Base-by-base conservation (phyloP, 1,140 invertebrate species). In the Conopomorpha cramerella region DNA sequence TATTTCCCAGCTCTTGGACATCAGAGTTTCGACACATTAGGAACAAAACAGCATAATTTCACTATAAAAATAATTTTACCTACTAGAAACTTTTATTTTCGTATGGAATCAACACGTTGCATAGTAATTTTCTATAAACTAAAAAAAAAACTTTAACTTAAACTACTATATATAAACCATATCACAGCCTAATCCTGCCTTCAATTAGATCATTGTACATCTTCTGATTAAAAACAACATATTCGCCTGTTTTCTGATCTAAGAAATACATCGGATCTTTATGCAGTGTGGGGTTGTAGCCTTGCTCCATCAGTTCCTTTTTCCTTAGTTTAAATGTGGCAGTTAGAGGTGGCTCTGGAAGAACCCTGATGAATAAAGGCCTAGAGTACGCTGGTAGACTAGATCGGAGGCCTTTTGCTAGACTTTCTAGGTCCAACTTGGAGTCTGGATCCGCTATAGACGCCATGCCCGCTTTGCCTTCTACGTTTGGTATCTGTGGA, bases 401-500 rank as follows among this genome's bases (percentile, higher is more conserved):
- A 29, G 85, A 81, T 36, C 84, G 82, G 10, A 95, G 65, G 12
- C 82, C 83, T 39, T 79, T 66, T 1, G 79, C 78, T n/a, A 93
- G 77, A 11, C 78, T 53, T 8, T 79, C 55, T 15, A 92, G 53
- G 61, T 95, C 85, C 2, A 94, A 43, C 36, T 80, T 82, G 12
- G 80, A 77, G 1, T 86, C 70, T 2, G 84, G 81, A 62, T 95
- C 92, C 2, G 91, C 86, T 47, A 99, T 92, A 10, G 94, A 91
- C 8, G 87, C 93, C 96, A 99, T 99, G 13, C 96, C 96, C 31
- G 94, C 95, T 67, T 86, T 86, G 4, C 96, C 96, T 81, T 99
- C 96, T 17, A 84, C 77, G 41, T 90, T 84, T 43, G 87, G 85
- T 44, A 91, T 80, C 89, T 91, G 55, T 10, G 63, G 62, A 50